Evolutionary conservation across 1,140 invertebrate species (phyloP).

Genomic region (Drosophila arawakana): DNA sequence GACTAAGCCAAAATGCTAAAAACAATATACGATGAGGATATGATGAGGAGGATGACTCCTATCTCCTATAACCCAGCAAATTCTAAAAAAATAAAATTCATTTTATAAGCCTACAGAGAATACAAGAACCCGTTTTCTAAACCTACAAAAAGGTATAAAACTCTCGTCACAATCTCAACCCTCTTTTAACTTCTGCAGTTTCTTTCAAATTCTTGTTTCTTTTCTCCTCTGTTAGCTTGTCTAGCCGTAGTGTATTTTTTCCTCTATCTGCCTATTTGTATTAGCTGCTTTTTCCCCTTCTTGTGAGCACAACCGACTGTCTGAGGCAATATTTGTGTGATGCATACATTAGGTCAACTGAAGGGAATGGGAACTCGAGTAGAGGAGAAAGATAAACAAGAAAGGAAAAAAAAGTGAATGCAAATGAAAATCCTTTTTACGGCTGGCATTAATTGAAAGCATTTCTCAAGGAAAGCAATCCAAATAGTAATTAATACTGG

Average conservation of each 20-base stretch:
- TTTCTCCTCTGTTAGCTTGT: constrained; percentile 30
- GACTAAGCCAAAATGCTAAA: no score
- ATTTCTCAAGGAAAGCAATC: neutral
- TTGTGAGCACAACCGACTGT: constrained; percentile 65
- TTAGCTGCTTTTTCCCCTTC: constrained; percentile 33
- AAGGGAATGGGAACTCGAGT: constrained; percentile 32
- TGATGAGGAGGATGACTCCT: no score
- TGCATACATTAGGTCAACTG: constrained; percentile 71
- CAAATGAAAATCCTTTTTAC: neutral
- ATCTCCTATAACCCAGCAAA: no score
- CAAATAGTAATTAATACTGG: constrained; percentile 10
- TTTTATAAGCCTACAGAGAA: no score
- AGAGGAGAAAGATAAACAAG: neutral
- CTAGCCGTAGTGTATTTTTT: constrained; percentile 51
- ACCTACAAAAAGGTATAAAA: constrained; percentile 21
- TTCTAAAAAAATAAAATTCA: no score
- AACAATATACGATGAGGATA: no score
- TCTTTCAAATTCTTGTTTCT: constrained; percentile 35
- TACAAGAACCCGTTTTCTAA: neutral
- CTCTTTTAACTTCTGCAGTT: constrained; percentile 39
- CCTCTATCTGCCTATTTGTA: constrained; percentile 45
- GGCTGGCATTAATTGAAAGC: constrained; percentile 32
- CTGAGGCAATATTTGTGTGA: constrained; percentile 80
- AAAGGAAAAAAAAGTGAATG: neutral
- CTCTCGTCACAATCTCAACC: constrained; percentile 38